These are phyloP conservation scores for Paratrypauchen microcephalus DNA, from an alignment of 2,797 vertebrate genomes.

Conservation along the genomic window DNA sequence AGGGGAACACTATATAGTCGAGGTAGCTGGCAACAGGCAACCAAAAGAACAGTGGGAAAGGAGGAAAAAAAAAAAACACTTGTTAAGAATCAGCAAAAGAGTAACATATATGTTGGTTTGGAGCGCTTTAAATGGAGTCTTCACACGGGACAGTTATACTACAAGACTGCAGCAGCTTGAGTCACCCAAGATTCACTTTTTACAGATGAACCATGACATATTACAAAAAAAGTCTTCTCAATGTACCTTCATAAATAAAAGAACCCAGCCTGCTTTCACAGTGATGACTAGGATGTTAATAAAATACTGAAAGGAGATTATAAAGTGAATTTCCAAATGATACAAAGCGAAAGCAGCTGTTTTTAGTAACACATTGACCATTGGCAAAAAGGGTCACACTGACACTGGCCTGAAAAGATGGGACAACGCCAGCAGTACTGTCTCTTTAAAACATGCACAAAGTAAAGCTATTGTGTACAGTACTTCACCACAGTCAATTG, in stretches of 20 bases:
- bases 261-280: constrained; percentile 81
- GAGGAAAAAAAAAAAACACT: constrained; percentile 37
- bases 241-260: constrained; percentile 87
- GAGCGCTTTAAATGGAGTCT: constrained; percentile 31
- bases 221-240: constrained; percentile 73
- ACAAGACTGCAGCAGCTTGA: constrained; percentile 81
- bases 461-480: constrained; percentile 86
- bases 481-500: constrained; percentile 77
- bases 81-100: constrained; percentile 48
- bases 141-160: constrained; percentile 73
- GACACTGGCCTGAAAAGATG: constrained; percentile 73
- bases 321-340: constrained; percentile 79
- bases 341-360: constrained; percentile 80
- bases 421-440: constrained; percentile 62
- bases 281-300: constrained; percentile 81
- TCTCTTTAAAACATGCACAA: constrained; percentile 53
- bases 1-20: constrained; percentile 87
- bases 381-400: constrained; percentile 65
- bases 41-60: constrained; percentile 56
- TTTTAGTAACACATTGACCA: constrained; percentile 74
- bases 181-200: constrained; percentile 61
- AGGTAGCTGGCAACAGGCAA: constrained; percentile 91
- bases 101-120: constrained; percentile 33
- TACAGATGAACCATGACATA: constrained; percentile 72
- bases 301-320: constrained; percentile 84